phyloP scores from a whole-genome alignment of 2,113 vertebrate species.

The Tragelaphus strepsiceros region DNA sequence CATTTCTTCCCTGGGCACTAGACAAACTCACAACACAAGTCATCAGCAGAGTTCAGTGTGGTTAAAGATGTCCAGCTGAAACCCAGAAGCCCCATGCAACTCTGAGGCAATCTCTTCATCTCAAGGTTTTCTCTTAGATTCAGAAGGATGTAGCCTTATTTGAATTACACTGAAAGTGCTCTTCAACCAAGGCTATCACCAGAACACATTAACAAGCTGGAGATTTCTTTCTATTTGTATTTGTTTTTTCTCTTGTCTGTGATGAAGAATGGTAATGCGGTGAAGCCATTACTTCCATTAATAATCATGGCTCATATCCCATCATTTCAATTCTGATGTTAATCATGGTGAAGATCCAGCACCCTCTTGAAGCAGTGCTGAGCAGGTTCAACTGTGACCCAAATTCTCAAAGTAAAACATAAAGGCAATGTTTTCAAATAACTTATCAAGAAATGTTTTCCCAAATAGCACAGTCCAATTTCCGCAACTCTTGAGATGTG shows the following conservation, averaged over 20 bases:
- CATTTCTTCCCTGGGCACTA: background rate
- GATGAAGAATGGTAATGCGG: background rate
- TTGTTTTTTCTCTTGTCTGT: background rate
- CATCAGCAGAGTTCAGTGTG: background rate
- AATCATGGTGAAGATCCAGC: background rate
- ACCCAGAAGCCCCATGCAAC: background rate
- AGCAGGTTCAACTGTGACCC: slow-evolving; percentile 28
- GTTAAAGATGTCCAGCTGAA: background rate
- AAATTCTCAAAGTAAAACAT: slow-evolving; percentile 35
- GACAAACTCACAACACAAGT: background rate
- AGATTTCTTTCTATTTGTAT: background rate
- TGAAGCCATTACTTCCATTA: background rate
- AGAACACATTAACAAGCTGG: background rate
- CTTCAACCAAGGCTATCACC: background rate
- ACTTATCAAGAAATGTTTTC: background rate
- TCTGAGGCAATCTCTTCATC: background rate
- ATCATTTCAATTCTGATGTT: background rate
- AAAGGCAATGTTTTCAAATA: slow-evolving; percentile 29
- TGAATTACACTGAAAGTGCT: background rate
- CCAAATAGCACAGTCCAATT: background rate
- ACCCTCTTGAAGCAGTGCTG: slow-evolving; percentile 38
- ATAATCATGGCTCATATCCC: background rate
- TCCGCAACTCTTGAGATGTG: background rate
- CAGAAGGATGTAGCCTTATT: background rate
- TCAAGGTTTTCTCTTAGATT: background rate